Conservation (phyloP, 1,140 invertebrate species). For the Augochlora pura region DNA sequence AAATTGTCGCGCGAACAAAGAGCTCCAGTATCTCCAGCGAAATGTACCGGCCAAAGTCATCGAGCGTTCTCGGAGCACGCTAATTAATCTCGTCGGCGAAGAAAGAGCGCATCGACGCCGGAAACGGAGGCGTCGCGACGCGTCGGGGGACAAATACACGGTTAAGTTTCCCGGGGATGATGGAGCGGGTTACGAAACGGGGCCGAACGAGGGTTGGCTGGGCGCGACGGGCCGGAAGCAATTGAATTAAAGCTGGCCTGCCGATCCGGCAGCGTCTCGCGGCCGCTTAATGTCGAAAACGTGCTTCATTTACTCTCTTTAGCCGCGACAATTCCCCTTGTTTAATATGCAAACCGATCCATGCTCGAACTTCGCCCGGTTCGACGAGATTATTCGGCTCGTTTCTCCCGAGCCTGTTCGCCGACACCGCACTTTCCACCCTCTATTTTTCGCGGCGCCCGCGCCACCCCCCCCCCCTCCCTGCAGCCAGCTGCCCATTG, state of each 20-base stretch:
- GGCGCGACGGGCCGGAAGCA: conserved; percentile 35
- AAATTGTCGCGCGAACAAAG: no score
- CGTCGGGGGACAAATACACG: conserved; percentile 36
- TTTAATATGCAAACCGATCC: conserved; percentile 64
- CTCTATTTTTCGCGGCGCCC: neutral
- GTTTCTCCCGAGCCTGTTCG: neutral
- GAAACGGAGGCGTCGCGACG: no score
- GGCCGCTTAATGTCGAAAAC: conserved; percentile 58
- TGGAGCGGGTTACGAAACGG: no score
- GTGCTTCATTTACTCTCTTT: conserved; percentile 51
- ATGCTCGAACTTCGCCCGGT: conserved; percentile 29
- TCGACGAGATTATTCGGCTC: conserved; percentile 50
- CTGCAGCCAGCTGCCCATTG: neutral
- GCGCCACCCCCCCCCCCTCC: no score
- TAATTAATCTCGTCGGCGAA: no score
- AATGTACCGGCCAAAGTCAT: no score
- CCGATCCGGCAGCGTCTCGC: conserved; percentile 1
- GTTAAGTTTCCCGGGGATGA: conserved; percentile 1
- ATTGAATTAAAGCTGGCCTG: conserved; percentile 54
- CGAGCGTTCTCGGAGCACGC: no score
- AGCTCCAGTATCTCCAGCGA: no score
- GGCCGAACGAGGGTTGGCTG: neutral
- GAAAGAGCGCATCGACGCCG: no score
- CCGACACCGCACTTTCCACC: neutral
- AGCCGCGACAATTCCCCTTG: conserved; percentile 41